Evolutionary conservation across 2,888 invertebrate species (phyloP).

Genomic region (Ceriagrion tenellum): DNA sequence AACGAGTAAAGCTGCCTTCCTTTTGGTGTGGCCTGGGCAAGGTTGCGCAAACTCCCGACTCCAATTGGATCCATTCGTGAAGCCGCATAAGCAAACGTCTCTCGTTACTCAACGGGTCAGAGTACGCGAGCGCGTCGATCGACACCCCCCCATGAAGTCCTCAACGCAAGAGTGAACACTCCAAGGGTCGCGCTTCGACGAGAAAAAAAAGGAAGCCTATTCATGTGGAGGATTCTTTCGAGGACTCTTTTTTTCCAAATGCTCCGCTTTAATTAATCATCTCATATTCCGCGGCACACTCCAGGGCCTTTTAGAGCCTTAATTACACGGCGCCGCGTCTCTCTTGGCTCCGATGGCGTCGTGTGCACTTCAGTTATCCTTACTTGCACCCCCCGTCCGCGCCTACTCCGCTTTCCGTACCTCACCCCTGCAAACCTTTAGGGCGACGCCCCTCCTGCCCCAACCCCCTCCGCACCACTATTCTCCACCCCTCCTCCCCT

Average conservation of each 20-base stretch:
- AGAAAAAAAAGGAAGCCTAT: not conserved
- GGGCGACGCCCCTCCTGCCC: not conserved
- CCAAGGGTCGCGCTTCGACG: not conserved
- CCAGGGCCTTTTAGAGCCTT: not conserved
- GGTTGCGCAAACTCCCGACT: too few species aligned
- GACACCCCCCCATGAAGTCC: not conserved
- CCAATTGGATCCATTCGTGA: too few species aligned
- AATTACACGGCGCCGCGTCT: not conserved
- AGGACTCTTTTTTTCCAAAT: not conserved
- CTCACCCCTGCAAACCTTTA: not conserved
- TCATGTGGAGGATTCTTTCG: not conserved
- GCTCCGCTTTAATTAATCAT: slow-evolving; percentile 6
- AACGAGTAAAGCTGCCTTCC: too few species aligned
- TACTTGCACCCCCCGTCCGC: not conserved
- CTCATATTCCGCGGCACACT: not conserved
- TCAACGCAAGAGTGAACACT: not conserved
- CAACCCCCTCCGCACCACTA: not conserved
- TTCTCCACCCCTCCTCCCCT: not conserved
- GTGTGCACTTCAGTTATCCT: not conserved
- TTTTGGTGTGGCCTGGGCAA: too few species aligned
- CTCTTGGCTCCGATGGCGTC: not conserved
- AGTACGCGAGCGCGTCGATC: not conserved
- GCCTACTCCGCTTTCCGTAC: not conserved
- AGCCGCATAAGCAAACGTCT: not conserved
- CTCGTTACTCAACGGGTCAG: not conserved